Percentiles rank a stretch among this genome's conserved stretches.
These are phyloP conservation scores for Spheniscus humboldti DNA, from an alignment of 2,797 vertebrate species.

Conservation along the genomic window DNA sequence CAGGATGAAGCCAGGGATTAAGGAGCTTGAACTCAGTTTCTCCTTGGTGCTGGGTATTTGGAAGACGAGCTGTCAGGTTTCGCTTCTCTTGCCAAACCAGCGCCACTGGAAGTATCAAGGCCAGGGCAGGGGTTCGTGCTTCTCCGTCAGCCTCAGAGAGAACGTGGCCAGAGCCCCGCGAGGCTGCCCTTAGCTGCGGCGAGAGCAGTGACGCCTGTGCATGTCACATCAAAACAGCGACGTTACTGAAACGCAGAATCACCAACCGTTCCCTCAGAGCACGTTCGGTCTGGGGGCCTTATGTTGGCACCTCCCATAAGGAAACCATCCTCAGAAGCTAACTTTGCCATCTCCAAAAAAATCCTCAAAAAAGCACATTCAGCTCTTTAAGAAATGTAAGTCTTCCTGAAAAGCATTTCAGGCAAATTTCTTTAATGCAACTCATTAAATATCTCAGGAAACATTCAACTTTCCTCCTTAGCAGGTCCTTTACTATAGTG, in stretches of 20 bases:
- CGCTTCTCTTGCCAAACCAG: neutral
- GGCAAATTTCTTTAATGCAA: neutral
- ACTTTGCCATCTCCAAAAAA: neutral
- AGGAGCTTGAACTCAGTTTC: neutral
- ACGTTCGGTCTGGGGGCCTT: neutral
- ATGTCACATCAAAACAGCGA: neutral
- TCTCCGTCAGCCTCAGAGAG: neutral
- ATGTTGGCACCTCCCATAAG: neutral
- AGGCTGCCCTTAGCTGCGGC: neutral
- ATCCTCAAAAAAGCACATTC: neutral
- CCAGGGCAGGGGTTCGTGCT: neutral
- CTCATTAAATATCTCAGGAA: neutral
- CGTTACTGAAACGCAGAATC: neutral
- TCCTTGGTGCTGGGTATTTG: neutral
- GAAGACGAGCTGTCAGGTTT: neutral
- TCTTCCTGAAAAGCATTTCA: neutral
- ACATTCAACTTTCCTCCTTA: neutral
- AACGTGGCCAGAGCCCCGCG: rapidly evolving
- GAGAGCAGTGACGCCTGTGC: neutral
- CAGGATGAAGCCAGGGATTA: neutral
- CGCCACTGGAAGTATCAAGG: neutral
- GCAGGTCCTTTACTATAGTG: neutral
- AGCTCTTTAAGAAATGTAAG: neutral
- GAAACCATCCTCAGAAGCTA: neutral
- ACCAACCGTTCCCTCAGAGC: neutral